Evolutionary conservation across 2,113 vertebrate species (phyloP).

Genomic region (Thinocorus orbignyianus): DNA sequence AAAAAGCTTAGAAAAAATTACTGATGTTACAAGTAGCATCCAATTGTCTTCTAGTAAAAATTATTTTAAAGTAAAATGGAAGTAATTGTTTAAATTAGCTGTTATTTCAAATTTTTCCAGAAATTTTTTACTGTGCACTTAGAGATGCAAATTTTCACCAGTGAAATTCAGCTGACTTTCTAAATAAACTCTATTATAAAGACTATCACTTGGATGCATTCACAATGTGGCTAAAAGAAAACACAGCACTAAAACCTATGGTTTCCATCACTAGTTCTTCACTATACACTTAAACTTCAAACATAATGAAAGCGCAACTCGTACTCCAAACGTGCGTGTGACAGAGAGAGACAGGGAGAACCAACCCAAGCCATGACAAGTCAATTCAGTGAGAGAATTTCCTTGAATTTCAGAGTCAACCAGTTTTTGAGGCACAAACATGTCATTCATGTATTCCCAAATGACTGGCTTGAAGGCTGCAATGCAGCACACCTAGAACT

Average conservation of each 20-base stretch:
- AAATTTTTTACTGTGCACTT: neutral
- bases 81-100: neutral
- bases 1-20: neutral
- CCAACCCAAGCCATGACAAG: neutral
- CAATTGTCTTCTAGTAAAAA: neutral
- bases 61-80: neutral
- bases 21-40: neutral
- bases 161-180: neutral
- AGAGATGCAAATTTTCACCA: neutral
- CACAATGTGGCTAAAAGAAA: neutral
- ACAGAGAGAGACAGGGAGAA: neutral
- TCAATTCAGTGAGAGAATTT: neutral
- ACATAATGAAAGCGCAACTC: neutral
- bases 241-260: neutral
- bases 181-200: neutral
- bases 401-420: neutral
- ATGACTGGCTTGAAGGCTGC: neutral
- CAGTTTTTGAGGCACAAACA: neutral
- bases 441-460: neutral
- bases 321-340: rapidly evolving
- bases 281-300: neutral
- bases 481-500: neutral
- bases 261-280: neutral
- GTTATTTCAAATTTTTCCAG: neutral
- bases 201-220: neutral